phyloP scores from a whole-genome alignment of 37 sponge, comb jelly and placozoan species.

The Chondrosia reniformis region DNA sequence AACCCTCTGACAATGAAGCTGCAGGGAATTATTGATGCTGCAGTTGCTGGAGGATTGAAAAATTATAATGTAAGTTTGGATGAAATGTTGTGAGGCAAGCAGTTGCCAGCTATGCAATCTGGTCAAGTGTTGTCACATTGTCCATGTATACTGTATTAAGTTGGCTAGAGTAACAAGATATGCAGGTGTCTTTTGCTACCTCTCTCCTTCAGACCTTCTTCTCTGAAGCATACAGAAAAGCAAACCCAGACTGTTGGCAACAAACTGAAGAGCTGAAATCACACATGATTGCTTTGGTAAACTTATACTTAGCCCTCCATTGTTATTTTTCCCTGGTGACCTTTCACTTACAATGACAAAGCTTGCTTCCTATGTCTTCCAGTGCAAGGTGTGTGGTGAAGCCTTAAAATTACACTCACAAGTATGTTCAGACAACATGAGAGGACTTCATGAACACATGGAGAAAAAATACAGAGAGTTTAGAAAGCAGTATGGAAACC shows the following conservation, averaged over 20 bases:
- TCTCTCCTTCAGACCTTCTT: slow-evolving; percentile 58
- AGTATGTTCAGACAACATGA: slow-evolving; percentile 62
- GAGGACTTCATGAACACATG: slow-evolving; percentile 61
- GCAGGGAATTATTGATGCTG: slow-evolving; percentile 82
- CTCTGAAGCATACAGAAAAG: slow-evolving; percentile 45
- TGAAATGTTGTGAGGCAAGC: neutral
- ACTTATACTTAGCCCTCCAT: neutral
- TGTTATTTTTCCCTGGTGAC: neutral
- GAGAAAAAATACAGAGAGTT: slow-evolving; percentile 34
- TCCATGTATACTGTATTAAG: too few species aligned
- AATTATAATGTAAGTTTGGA: slow-evolving; percentile 60
- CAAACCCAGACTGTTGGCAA: slow-evolving; percentile 31
- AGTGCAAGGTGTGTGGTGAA: slow-evolving; percentile 59
- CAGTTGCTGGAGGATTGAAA: slow-evolving; percentile 78
- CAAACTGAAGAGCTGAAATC: slow-evolving; percentile 37
- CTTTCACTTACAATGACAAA: neutral
- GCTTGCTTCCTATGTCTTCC: neutral
- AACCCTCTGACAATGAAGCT: slow-evolving; percentile 83
- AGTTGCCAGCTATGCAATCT: neutral
- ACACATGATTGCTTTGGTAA: slow-evolving; percentile 65
- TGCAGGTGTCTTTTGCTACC: neutral
- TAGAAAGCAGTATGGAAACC: slow-evolving; percentile 21
- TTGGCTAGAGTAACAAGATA: too few species aligned
- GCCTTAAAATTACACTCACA: slow-evolving; percentile 56
- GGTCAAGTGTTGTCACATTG: too few species aligned